These are phyloP conservation scores for Drosophila birchii DNA, from an alignment of 2,888 invertebrate genomes.

Conservation along the genomic window DNA sequence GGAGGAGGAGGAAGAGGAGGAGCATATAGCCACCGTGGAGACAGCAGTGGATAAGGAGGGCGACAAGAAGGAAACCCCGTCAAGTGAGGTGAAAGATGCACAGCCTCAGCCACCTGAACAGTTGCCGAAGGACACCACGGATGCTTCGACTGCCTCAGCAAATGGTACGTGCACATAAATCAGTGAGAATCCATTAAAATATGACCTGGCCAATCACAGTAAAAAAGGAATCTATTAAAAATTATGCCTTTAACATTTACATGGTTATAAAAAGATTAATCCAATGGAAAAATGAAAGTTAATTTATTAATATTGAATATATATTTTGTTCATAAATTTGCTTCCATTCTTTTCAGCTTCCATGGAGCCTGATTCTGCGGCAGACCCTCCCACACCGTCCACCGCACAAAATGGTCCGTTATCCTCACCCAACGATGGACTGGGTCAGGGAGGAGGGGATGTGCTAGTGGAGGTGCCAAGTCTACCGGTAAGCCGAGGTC, in stretches of 20 bases:
- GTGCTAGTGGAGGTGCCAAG: conserved; percentile 36
- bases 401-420: conserved; percentile 21
- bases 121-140: conserved; percentile 34
- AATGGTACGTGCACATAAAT: conserved; percentile 63
- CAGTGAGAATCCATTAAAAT: conserved; percentile 45
- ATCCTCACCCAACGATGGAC: neutral
- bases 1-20: conserved; percentile 70
- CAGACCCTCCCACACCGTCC: conserved; percentile 13
- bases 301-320: no score
- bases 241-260: neutral
- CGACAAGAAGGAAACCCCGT: conserved; percentile 24
- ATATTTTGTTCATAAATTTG: neutral
- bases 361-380: conserved; percentile 22
- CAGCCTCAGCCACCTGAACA: conserved; percentile 23
- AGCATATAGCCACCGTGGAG: conserved; percentile 34
- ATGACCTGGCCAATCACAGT: conserved; percentile 5
- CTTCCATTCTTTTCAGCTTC: conserved; percentile 14
- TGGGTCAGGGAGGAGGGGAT: conserved; percentile 2
- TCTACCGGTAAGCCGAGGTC: conserved; percentile 85
- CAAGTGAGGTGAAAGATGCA: conserved; percentile 29
- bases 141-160: conserved; percentile 46
- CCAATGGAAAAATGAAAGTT: no score
- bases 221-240: no score
- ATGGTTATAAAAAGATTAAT: neutral
- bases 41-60: neutral